A percentile compares a stretch with the other conserved stretches of the same genome.
Conservation (phyloP, 2,113 vertebrate species). For the Furnarius figulus region DNA sequence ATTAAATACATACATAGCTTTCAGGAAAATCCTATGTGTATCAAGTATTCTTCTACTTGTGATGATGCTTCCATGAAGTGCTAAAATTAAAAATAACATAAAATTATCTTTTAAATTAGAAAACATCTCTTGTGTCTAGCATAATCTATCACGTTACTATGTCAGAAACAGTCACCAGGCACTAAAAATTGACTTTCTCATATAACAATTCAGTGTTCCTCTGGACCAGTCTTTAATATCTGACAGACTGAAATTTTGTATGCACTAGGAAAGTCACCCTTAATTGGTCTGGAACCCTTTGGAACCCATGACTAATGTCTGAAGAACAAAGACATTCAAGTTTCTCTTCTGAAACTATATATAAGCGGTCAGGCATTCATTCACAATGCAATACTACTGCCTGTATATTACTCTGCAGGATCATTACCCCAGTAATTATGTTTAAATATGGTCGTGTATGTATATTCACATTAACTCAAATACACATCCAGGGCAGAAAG, state of each 20-base stretch:
- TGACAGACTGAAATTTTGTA: background rate
- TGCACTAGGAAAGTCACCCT: background rate
- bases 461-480: background rate
- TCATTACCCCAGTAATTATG: background rate
- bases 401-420: background rate
- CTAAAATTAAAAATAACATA: background rate
- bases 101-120: background rate
- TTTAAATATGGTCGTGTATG: background rate
- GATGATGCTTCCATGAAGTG: background rate
- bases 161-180: background rate
- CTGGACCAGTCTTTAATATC: background rate
- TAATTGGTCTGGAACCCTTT: background rate
- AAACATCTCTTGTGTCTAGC: background rate
- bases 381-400: background rate
- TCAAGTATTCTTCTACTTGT: background rate
- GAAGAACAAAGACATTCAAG: background rate
- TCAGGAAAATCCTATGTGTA: constrained; percentile 7
- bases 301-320: background rate
- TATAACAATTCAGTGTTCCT: background rate
- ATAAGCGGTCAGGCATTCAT: background rate
- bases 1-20: background rate
- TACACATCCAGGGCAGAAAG: background rate
- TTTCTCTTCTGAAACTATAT: background rate
- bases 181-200: background rate
- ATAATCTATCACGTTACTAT: background rate